Evolutionary conservation across 1,140 invertebrate species (phyloP).

Genomic region (Rhopalosiphum maidis): DNA sequence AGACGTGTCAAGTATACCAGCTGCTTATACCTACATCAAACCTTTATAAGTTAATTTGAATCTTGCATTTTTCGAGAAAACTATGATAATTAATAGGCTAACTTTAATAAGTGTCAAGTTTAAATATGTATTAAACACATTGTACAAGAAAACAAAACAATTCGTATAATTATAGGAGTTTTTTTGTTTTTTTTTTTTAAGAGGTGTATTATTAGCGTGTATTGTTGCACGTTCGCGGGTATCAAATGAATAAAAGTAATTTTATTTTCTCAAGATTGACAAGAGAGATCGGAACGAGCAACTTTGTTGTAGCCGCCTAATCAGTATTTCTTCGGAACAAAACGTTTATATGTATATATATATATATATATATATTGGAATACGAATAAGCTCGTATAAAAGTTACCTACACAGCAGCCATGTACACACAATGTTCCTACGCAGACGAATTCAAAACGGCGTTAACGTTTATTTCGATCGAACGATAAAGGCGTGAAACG

Average conservation of each 20-base stretch:
- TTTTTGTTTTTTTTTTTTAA: not conserved
- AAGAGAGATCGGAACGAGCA: not conserved
- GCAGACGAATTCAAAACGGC: not conserved
- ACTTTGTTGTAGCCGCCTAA: not conserved
- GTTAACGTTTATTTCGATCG: constrained; percentile 14
- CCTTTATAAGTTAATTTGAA: no score
- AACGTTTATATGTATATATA: not conserved
- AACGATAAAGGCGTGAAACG: not conserved
- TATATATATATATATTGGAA: not conserved
- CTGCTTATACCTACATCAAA: no score
- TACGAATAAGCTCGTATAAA: not conserved
- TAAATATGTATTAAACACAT: not conserved
- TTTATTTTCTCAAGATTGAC: not conserved
- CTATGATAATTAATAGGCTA: not conserved
- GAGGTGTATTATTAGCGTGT: not conserved
- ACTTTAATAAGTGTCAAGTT: not conserved
- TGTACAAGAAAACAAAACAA: not conserved
- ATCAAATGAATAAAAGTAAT: constrained; percentile 1
- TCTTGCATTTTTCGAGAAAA: no score
- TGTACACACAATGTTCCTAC: not conserved
- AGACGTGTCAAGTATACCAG: no score
- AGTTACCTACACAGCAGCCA: not conserved
- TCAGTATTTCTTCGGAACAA: not conserved
- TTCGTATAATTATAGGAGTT: not conserved
- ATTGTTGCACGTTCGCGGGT: not conserved